Evolutionary conservation across 2,797 vertebrate genomes (phyloP).

Genomic region (Margarornis squamiger): DNA sequence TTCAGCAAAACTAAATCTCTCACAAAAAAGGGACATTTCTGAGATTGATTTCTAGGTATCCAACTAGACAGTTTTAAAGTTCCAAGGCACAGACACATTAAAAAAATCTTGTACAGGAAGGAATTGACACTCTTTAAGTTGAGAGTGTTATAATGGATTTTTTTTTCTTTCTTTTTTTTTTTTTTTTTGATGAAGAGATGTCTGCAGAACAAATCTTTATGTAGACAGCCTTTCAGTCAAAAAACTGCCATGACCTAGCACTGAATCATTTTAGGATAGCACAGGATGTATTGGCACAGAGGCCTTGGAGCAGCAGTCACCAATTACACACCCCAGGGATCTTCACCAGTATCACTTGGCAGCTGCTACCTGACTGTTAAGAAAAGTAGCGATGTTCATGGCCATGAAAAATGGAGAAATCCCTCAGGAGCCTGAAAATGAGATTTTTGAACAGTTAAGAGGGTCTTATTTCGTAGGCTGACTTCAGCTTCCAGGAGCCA

Average conservation of each 20-base stretch:
- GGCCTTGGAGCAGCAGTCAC: not conserved
- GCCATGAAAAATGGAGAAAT: not conserved
- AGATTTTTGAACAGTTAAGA: not conserved
- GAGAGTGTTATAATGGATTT: not conserved
- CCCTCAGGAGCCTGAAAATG: not conserved
- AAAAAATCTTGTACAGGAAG: not conserved
- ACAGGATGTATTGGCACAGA: not conserved
- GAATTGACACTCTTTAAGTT: not conserved
- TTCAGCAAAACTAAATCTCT: not conserved
- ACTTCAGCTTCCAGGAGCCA: not conserved
- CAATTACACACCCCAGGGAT: not conserved
- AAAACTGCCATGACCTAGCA: not conserved
- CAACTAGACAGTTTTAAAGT: not conserved
- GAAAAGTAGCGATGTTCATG: not conserved
- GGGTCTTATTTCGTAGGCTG: not conserved
- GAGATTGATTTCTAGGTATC: not conserved
- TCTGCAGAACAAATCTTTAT: not conserved
- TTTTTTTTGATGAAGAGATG: not conserved
- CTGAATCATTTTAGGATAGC: not conserved
- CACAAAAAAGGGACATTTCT: not conserved
- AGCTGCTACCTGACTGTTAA: not conserved
- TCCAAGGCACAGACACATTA: not conserved
- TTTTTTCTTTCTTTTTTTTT: too few species aligned
- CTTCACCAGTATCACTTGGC: rapidly evolving
- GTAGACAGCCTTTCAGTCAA: not conserved